Conservation (phyloP, 2,797 vertebrate species). For the Mycteria americana region DNA sequence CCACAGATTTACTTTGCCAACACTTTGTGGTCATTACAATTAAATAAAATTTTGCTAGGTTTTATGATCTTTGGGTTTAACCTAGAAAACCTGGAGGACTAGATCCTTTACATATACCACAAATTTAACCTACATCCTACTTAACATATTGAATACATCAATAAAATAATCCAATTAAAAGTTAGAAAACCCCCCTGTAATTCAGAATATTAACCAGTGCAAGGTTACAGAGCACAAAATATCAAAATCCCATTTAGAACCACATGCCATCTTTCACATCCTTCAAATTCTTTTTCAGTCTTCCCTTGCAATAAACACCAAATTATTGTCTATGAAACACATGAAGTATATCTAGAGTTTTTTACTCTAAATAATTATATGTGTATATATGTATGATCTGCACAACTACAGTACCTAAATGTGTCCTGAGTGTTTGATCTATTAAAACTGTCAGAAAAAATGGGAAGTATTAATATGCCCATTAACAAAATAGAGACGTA, state of each 20-base stretch:
- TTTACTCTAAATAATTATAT: neutral
- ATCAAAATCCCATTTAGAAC: neutral
- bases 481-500: neutral
- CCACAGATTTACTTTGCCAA: neutral
- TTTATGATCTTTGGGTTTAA: neutral
- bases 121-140: neutral
- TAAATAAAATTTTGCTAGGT: neutral
- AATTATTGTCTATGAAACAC: neutral
- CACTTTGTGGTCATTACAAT: neutral
- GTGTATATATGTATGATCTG: neutral
- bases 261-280: neutral
- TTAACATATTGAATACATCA: neutral
- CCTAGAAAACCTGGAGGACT: neutral
- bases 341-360: accelerated
- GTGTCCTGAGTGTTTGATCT: neutral
- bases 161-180: neutral
- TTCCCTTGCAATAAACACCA: neutral
- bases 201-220: neutral
- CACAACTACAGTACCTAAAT: neutral
- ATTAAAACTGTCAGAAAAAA: neutral
- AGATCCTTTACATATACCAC: neutral
- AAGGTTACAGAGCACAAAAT: neutral
- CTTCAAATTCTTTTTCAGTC: neutral
- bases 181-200: accelerated
- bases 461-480: neutral